Percentiles rank a stretch among this genome's conserved stretches.
Evolutionary conservation across 2,113 vertebrate genomes (phyloP).

Genomic region (Cynopterus brachyotis): DNA sequence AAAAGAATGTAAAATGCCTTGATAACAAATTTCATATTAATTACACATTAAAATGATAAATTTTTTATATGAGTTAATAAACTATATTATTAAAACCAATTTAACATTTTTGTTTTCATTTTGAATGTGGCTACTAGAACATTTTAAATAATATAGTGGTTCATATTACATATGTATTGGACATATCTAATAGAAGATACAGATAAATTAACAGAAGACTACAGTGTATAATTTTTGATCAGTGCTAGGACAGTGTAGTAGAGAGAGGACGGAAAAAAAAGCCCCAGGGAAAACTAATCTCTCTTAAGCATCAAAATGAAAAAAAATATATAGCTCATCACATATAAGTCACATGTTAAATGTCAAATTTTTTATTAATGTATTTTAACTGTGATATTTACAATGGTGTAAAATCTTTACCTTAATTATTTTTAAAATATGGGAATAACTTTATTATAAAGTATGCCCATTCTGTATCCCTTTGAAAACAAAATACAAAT

Average conservation of each 20-base stretch:
- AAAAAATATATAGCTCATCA: background rate
- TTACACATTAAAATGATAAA: background rate
- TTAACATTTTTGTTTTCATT: background rate
- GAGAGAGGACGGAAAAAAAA: background rate
- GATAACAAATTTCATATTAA: background rate
- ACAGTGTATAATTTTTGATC: background rate
- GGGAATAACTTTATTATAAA: background rate
- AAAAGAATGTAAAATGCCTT: background rate
- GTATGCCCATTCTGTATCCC: background rate
- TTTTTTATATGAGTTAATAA: background rate
- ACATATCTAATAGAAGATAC: background rate
- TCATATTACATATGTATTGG: background rate
- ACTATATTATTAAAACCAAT: background rate
- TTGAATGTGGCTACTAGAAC: background rate
- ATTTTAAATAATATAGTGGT: background rate
- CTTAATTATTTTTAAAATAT: background rate
- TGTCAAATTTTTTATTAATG: background rate
- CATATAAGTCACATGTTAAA: background rate
- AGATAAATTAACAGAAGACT: background rate
- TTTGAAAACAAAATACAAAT: slow-evolving; percentile 4
- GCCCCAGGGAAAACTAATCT: background rate
- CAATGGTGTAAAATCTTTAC: background rate
- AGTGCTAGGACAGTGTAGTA: background rate
- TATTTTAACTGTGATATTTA: background rate
- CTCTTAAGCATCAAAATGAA: background rate